phyloP scores from a whole-genome alignment of 2,113 vertebrate species.

The Ceyx margarethae region DNA sequence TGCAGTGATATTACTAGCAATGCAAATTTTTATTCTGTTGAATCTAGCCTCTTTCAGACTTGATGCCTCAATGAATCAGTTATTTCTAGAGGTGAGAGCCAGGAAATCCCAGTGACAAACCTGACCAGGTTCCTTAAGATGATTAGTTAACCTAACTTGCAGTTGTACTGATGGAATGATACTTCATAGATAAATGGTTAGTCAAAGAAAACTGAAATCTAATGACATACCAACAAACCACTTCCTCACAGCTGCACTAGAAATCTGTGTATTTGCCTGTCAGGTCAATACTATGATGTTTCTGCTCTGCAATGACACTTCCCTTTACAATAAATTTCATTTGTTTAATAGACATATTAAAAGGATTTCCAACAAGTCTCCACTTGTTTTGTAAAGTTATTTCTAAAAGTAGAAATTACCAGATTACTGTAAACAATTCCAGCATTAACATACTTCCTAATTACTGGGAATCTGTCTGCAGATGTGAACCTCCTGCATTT shows the following conservation, averaged over 20 bases:
- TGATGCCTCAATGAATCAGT: neutral
- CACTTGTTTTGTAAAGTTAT: neutral
- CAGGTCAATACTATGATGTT: neutral
- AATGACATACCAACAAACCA: neutral
- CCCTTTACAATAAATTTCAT: neutral
- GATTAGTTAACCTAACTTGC: neutral
- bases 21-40: neutral
- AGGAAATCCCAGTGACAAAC: neutral
- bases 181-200: neutral
- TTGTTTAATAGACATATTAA: neutral
- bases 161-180: neutral
- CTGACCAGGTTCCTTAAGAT: neutral
- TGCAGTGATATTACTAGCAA: neutral
- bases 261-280: neutral
- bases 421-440: neutral
- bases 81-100: neutral
- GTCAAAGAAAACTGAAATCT: neutral
- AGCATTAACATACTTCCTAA: neutral
- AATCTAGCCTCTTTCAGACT: neutral
- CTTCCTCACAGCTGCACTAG: neutral
- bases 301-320: neutral
- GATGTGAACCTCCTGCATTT: neutral
- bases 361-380: neutral
- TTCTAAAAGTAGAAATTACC: neutral
- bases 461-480: rapidly evolving